Evolutionary conservation across 2,888 invertebrate genomes (phyloP).

Genomic region (Temnothorax rugatulus): DNA sequence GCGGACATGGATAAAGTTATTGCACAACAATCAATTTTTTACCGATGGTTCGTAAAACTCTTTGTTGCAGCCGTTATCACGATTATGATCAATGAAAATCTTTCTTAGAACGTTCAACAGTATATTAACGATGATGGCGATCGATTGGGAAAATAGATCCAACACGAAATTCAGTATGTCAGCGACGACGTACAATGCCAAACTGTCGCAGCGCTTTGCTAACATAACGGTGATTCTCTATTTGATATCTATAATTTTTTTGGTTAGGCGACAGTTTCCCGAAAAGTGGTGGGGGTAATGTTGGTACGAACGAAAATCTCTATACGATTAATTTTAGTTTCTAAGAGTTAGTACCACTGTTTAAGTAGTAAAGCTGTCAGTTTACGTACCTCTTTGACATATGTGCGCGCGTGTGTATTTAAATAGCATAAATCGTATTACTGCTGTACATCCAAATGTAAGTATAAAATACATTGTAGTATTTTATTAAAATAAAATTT

Average conservation of each 20-base stretch:
- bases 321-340: too few species aligned
- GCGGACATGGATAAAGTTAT: background rate
- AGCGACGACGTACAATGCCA: background rate
- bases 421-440: too few species aligned
- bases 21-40: background rate
- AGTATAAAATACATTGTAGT: too few species aligned
- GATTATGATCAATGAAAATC: background rate
- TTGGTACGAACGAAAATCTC: too few species aligned
- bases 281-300: too few species aligned
- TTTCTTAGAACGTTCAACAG: conserved; percentile 12
- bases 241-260: background rate
- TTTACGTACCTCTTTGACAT: too few species aligned
- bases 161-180: conserved; percentile 6
- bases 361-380: too few species aligned
- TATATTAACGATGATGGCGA: conserved; percentile 27
- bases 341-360: too few species aligned
- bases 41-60: background rate
- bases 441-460: too few species aligned
- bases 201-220: conserved; percentile 2
- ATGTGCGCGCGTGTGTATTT: too few species aligned
- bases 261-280: too few species aligned
- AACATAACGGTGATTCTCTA: background rate
- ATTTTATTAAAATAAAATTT: too few species aligned
- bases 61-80: background rate
- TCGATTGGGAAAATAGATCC: conserved; percentile 12